Base-by-base conservation (phyloP, 2,888 invertebrate species). In the Pharmacophagus antenor region DNA sequence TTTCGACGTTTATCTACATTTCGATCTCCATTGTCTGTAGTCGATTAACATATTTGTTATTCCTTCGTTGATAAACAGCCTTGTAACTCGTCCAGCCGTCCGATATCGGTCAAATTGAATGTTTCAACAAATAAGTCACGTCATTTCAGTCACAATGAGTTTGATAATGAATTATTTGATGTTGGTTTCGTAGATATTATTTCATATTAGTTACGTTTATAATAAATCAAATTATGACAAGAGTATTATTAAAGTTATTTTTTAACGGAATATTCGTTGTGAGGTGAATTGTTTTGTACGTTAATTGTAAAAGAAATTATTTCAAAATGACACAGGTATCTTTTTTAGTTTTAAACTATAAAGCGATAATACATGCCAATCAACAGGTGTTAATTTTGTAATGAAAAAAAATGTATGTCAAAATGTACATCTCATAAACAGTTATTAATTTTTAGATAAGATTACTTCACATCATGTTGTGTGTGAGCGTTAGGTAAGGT, bases 1-100 rank as follows among this genome's bases (percentile, higher is more conserved):
- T 46, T 55, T 21, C 41, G 54, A 55, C 44, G 50, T 17, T 44
- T 44, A 59, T 55, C 50, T 17, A n/a, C 44, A 59, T 55, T 54
- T 59, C 49, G 44, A 59, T 55, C 44, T 27, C 54, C 59, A 59
- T 59, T 59, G 55, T 59, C 17, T 44, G 31, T n/a, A 22, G 22
- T 23, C 25, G 21, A 59, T 59, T 55, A 50, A 54, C 55, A 59
- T 59, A 50, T 59, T 44, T 55, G 42, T 44, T 55, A 31, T 54
- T 42, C 54, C 41, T 20, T 20, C 42, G 42, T 49, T 20, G 42
- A 17, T 27, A 49, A 25, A 20, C 42, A 54, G 49, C 59, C 54
- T 59, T 54, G 49, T 48, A 54, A 17, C 15, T 37, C 22, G 23
- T n/a, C n/a, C 18, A 27, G 23, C 31, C 18, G 27, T n/a, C 41